Base-by-base conservation (phyloP, 2,888 invertebrate genomes). In the Nemotelus nigrinus region DNA sequence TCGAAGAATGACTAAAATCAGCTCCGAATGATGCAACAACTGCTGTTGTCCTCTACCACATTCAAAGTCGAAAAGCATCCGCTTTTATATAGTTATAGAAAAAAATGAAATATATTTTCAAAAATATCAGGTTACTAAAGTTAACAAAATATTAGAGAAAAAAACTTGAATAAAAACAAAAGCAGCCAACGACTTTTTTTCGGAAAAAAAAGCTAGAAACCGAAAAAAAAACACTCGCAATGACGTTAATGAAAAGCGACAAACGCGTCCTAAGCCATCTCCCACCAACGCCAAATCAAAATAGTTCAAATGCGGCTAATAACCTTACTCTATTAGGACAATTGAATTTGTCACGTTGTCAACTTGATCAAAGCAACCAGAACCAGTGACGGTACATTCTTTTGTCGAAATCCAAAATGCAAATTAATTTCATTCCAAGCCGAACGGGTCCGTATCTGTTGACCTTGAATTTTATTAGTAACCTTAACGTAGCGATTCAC, bases 381-480 rank as follows among this genome's bases (percentile, higher is more conserved):
- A 25, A 25, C 25, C 25, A 25, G 25, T 25, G 25, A 25, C 25
- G 25, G 25, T 25, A 25, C 25, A 25, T 25, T 25, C 25, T 7
- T 7, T 7, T 50, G 39, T 25, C 25, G 41, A 7, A 60, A 39
- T 60, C 5, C 60, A 3, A 60, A 25, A 41, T 60, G 25, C 41
- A 43, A 60, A 60, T 60, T 41, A 39, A 60, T 60, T 60, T 60
- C 60, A 39, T 43, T 60, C 7, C 25, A 25, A 25, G 25, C 25
- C 25, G 25, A 25, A 25, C 25, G 25, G 25, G 25, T 25, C 3
- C 41, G 39, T 60, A 60, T 60, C 41, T 43, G 60, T 60, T 60
- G 60, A 60, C 60, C 60, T 60, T 60, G 60, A 60, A 60, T 60
- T 60, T 60, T 43, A 60, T 60, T 60, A 60, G 41, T 43, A 60